These are phyloP conservation scores for Cantharis lateralis DNA, from an alignment of 2,888 invertebrate genomes.

Conservation along the genomic window DNA sequence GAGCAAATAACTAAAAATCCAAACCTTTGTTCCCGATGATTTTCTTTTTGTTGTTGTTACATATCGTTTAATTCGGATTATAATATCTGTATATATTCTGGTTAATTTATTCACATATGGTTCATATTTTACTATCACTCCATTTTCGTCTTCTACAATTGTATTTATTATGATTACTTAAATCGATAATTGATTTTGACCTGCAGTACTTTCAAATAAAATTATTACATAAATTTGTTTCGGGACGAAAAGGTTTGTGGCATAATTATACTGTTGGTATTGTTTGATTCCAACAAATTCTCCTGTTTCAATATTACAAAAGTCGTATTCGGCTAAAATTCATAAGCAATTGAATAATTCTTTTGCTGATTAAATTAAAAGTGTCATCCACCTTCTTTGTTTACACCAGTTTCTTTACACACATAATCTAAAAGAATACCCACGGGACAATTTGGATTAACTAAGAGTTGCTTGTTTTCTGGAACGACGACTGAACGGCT, in stretches of 20 bases:
- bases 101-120: constrained; percentile 31
- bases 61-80: constrained; percentile 24
- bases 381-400: constrained; percentile 25
- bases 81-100: constrained; percentile 30
- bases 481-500: neutral
- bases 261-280: constrained; percentile 36
- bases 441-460: constrained; percentile 53
- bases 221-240: constrained; percentile 43
- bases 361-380: neutral
- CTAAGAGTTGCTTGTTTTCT: constrained; percentile 42
- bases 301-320: constrained; percentile 44
- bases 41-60: neutral
- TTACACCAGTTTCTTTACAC: constrained; percentile 37
- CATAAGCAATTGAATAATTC: neutral
- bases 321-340: constrained; percentile 44
- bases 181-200: neutral
- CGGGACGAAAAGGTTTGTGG: constrained; percentile 41
- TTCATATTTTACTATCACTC: constrained; percentile 21
- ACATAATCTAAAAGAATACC: constrained; percentile 52
- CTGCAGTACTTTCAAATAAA: constrained; percentile 40
- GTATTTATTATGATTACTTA: neutral
- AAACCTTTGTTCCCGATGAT: constrained; percentile 3
- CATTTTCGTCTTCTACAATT: constrained; percentile 30
- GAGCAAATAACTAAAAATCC: neutral
- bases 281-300: constrained; percentile 39